Percentiles rank a stretch among this genome's conserved stretches.
Evolutionary conservation across 2,797 vertebrate genomes (phyloP).

Genomic region (Brachyalestes nurse): DNA sequence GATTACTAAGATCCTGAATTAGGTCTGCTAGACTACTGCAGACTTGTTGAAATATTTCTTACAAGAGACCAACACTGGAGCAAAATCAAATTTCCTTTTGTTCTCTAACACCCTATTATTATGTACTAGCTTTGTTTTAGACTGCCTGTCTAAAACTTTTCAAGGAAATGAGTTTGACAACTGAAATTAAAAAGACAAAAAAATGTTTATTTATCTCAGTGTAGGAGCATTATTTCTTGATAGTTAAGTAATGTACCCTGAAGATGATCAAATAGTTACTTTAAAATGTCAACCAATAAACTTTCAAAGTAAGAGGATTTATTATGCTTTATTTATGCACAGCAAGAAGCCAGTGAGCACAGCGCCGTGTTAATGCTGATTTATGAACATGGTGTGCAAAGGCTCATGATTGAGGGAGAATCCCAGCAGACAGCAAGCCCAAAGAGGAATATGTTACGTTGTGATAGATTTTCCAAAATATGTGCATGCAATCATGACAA

Average conservation of each 20-base stretch:
- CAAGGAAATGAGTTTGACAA: not conserved
- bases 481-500: not conserved
- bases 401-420: not conserved
- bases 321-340: slow-evolving; percentile 15
- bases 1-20: too few relatives aligned
- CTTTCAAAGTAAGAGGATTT: slow-evolving; percentile 6
- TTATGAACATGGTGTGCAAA: not conserved
- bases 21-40: too few relatives aligned
- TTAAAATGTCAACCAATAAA: slow-evolving; percentile 1
- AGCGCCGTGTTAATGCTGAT: slow-evolving; percentile 3
- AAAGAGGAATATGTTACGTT: not conserved
- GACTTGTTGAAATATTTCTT: too few relatives aligned
- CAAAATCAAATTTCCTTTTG: too few relatives aligned
- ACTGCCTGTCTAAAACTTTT: not conserved
- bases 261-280: slow-evolving; percentile 16
- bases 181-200: not conserved
- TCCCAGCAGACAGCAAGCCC: not conserved
- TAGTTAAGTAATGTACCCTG: slow-evolving; percentile 1
- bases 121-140: not conserved
- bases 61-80: too few relatives aligned
- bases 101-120: not conserved
- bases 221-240: not conserved
- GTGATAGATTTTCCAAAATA: not conserved
- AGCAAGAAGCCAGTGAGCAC: not conserved
- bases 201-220: not conserved